phyloP scores from a whole-genome alignment of 2,797 vertebrate genomes.

The Anabas testudineus region DNA sequence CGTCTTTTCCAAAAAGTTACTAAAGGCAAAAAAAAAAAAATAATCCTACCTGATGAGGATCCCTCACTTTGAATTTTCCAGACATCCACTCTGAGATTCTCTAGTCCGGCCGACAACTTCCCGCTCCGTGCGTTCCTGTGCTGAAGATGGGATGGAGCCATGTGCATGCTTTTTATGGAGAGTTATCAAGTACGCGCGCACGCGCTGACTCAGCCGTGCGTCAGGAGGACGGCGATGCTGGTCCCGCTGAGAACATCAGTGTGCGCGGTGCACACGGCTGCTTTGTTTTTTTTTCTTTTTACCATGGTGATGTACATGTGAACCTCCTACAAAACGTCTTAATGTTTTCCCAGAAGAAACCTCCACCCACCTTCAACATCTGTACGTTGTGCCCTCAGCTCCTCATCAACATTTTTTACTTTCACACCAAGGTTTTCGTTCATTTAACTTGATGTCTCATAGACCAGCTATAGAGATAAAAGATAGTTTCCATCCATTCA shows the following conservation, averaged over 20 bases:
- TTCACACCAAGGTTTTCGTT: too few relatives aligned
- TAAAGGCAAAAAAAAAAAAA: too few relatives aligned
- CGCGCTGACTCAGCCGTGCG: constrained; percentile 73
- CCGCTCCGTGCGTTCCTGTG: constrained; percentile 28
- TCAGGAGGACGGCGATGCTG: constrained; percentile 70
- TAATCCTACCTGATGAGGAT: constrained; percentile 59
- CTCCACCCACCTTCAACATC: too few relatives aligned
- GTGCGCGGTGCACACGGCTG: neutral
- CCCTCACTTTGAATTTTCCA: constrained; percentile 18
- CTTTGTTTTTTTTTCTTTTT: constrained; percentile 37
- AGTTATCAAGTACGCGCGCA: constrained; percentile 35
- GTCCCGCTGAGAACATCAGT: constrained; percentile 11
- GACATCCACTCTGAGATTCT: constrained; percentile 40
- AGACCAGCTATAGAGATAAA: too few relatives aligned
- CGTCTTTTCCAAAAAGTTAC: neutral
- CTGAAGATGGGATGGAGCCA: constrained; percentile 25
- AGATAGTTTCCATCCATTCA: too few relatives aligned
- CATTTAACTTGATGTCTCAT: too few relatives aligned
- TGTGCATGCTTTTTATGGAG: constrained; percentile 28
- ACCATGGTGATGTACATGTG: constrained; percentile 35
- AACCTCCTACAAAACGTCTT: neutral
- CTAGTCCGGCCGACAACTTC: constrained; percentile 15
- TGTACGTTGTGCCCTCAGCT: too few relatives aligned
- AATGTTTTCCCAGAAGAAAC: neutral
- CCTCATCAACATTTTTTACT: too few relatives aligned